Conservation (phyloP, 2,113 vertebrate species). For the Hepsetus odoe region DNA sequence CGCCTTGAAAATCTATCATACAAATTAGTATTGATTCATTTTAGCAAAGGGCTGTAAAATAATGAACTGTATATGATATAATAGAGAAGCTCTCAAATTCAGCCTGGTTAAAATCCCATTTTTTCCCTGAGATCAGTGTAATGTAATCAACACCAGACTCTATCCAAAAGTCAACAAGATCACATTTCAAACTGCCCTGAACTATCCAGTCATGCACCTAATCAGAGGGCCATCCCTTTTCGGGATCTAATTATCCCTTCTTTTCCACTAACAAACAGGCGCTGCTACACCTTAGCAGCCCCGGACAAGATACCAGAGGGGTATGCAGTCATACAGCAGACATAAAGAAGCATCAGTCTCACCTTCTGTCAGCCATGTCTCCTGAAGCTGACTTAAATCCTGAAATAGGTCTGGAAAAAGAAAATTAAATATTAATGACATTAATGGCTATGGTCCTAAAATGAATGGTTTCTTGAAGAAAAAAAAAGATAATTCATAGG, state of each 20-base stretch:
- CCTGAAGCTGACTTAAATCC: constrained; percentile 94
- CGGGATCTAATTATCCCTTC: constrained; percentile 26
- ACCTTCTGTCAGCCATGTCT: constrained; percentile 98
- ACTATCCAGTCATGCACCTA: constrained; percentile 21
- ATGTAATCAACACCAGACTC: constrained; percentile 23
- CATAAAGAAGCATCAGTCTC: constrained; percentile 55
- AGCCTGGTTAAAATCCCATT: constrained; percentile 25
- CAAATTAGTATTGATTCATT: no score
- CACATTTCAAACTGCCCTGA: constrained; percentile 6
- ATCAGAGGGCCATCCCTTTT: constrained; percentile 28
- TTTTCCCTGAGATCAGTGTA: constrained; percentile 15
- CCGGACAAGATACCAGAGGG: constrained; percentile 41
- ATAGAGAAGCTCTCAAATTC: no score
- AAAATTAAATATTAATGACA: constrained; percentile 22
- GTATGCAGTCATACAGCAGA: constrained; percentile 36
- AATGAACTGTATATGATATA: no score
- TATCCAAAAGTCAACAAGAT: constrained; percentile 25
- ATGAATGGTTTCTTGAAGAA: neutral
- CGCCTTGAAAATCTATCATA: neutral
- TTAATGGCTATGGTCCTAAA: neutral
- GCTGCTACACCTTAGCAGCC: constrained; percentile 2
- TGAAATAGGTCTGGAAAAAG: constrained; percentile 90
- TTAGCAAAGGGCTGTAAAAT: no score
- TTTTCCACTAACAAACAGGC: neutral
- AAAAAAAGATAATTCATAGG: neutral